A percentile compares a stretch with the other conserved stretches of the same genome.
These are phyloP conservation scores for Drosophila histrio DNA, from an alignment of 2,888 invertebrate genomes.

Conservation along the genomic window DNA sequence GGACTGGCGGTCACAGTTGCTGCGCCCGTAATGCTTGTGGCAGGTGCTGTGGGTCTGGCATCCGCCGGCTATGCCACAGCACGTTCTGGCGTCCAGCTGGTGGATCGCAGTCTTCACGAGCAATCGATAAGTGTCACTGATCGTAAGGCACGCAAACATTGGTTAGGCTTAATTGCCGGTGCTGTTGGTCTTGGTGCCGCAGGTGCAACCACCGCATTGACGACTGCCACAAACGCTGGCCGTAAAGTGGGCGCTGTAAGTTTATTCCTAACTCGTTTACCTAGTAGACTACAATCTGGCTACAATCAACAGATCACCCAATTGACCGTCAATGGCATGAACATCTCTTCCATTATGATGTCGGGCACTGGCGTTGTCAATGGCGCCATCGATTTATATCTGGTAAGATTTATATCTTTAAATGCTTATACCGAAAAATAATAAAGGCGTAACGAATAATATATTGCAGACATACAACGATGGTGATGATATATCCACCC, in stretches of 20 bases:
- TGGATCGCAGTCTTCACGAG: constrained; percentile 76
- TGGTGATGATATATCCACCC: constrained; percentile 69
- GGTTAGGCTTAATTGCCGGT: constrained; percentile 75
- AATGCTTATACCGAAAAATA: too few relatives aligned
- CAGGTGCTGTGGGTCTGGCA: constrained; percentile 54
- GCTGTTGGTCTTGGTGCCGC: constrained; percentile 70
- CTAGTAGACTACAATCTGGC: not conserved
- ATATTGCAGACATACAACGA: constrained; percentile 74
- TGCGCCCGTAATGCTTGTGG: constrained; percentile 67
- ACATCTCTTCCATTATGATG: constrained; percentile 78
- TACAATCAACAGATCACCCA: constrained; percentile 54
- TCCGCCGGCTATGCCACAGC: constrained; percentile 70
- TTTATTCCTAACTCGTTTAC: not conserved
- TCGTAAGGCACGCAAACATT: constrained; percentile 74
- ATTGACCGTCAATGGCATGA: constrained; percentile 78
- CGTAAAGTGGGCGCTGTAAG: constrained; percentile 73
- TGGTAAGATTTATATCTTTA: too few relatives aligned
- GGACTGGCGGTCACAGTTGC: constrained; percentile 58
- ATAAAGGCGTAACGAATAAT: too few relatives aligned
- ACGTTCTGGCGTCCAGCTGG: constrained; percentile 68
- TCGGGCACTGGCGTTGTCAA: constrained; percentile 79
- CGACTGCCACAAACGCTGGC: constrained; percentile 69
- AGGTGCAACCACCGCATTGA: constrained; percentile 71
- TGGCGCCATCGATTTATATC: constrained; percentile 73
- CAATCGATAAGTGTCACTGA: constrained; percentile 75